A percentile compares a stretch with the other conserved stretches of the same genome.
phyloP scores from a whole-genome alignment of 2,888 invertebrate genomes.

The Trichopoda pennipes region DNA sequence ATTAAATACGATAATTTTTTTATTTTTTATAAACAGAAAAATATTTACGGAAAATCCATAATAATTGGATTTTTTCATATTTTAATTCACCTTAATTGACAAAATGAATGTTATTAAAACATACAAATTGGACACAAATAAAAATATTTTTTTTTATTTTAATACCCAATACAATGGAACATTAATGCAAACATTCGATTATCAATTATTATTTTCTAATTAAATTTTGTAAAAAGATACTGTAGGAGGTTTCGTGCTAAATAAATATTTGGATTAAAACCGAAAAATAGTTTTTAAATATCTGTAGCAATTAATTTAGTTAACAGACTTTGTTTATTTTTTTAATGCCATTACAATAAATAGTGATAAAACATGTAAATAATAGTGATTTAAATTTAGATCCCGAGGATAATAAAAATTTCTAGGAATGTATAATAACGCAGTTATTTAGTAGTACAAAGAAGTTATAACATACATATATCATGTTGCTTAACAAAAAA shows the following conservation, averaged over 20 bases:
- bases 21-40: background rate
- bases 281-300: background rate
- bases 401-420: too few species aligned
- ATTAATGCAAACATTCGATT: background rate
- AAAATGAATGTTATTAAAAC: conserved; percentile 14
- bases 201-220: background rate
- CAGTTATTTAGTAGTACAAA: too few species aligned
- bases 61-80: conserved; percentile 27
- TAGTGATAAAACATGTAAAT: too few species aligned
- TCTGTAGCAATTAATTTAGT: background rate
- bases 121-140: background rate
- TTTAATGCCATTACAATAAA: background rate
- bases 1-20: conserved; percentile 25
- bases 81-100: conserved; percentile 31
- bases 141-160: conserved; percentile 1
- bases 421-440: too few species aligned
- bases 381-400: too few species aligned
- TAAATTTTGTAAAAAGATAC: background rate
- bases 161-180: background rate
- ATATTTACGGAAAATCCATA: conserved; percentile 43
- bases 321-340: background rate
- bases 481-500: too few species aligned
- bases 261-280: background rate
- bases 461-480: too few species aligned
- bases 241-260: background rate